A percentile compares a stretch with the other conserved stretches of the same genome.
Evolutionary conservation across 2,888 invertebrate genomes (phyloP).

Genomic region (Dicycla oo): DNA sequence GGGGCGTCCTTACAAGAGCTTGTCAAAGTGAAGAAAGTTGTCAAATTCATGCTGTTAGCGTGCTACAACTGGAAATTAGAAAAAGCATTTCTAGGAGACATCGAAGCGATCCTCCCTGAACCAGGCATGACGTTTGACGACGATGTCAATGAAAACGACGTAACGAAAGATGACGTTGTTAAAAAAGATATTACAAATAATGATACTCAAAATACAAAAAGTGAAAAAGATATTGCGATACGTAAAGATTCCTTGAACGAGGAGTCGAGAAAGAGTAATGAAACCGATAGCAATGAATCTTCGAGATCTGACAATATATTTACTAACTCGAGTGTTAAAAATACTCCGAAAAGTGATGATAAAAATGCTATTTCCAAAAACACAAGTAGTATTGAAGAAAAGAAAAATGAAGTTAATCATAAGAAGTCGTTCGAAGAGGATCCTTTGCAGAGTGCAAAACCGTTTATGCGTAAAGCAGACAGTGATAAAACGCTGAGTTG

Average conservation of each 20-base stretch:
- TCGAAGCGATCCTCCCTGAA: conserved; percentile 90
- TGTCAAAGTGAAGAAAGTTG: conserved; percentile 95
- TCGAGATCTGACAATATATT: conserved; percentile 65
- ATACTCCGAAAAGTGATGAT: conserved; percentile 41
- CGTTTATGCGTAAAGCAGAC: conserved; percentile 78
- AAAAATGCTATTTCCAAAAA: conserved; percentile 24
- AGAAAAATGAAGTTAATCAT: conserved; percentile 46
- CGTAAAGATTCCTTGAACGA: conserved; percentile 44
- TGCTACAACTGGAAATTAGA: conserved; percentile 98
- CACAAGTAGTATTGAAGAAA: conserved; percentile 37
- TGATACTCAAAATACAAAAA: conserved; percentile 31
- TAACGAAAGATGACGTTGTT: conserved; percentile 35
- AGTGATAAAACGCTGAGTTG: conserved; percentile 84
- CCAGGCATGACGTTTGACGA: conserved; percentile 84
- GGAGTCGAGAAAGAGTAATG: conserved; percentile 58
- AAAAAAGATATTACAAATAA: conserved; percentile 42
- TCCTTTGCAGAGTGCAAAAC: conserved; percentile 74
- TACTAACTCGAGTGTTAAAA: conserved; percentile 52
- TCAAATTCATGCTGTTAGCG: conserved; percentile 95
- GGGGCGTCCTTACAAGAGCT: conserved; percentile 94
- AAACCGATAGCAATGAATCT: conserved; percentile 65
- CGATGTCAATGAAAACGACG: conserved; percentile 68
- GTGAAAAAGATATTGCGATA: conserved; percentile 15
- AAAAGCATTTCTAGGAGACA: conserved; percentile 97
- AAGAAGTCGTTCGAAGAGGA: conserved; percentile 66